Percentiles rank a stretch among this genome's conserved stretches.
These are phyloP conservation scores for Cerastis leucographa DNA, from an alignment of 2,888 invertebrate genomes.

Conservation along the genomic window DNA sequence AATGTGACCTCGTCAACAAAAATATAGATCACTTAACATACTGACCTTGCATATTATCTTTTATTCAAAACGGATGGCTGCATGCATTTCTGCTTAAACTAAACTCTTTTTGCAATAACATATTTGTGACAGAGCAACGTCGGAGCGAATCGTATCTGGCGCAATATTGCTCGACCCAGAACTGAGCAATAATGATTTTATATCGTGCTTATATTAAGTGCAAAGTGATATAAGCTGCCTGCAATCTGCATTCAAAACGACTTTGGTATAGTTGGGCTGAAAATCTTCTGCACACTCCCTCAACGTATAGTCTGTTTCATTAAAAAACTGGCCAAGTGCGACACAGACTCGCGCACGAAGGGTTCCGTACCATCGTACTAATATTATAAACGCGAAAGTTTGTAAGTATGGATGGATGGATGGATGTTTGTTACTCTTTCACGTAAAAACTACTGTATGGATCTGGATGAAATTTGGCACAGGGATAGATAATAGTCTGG, in stretches of 20 bases:
- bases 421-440: too few relatives aligned
- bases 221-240: too few relatives aligned
- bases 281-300: neutral
- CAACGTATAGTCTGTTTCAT: neutral
- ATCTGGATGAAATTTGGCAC: too few relatives aligned
- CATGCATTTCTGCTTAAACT: constrained; percentile 28
- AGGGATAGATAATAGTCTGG: too few relatives aligned
- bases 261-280: neutral
- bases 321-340: too few relatives aligned
- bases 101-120: constrained; percentile 37
- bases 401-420: too few relatives aligned
- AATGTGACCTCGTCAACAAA: neutral
- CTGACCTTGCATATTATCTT: constrained; percentile 4
- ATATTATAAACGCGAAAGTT: too few relatives aligned
- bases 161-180: constrained; percentile 33
- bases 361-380: too few relatives aligned
- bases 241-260: constrained; percentile 29
- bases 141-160: constrained; percentile 12
- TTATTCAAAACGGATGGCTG: constrained; percentile 7
- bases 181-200: constrained; percentile 39
- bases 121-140: constrained; percentile 18
- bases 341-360: too few relatives aligned
- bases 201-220: constrained; percentile 21
- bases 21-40: neutral
- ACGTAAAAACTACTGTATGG: too few relatives aligned